Percentiles rank a stretch among this genome's conserved stretches.
Evolutionary conservation across 2,113 vertebrate species (phyloP).

Genomic region (Vimba vimba): DNA sequence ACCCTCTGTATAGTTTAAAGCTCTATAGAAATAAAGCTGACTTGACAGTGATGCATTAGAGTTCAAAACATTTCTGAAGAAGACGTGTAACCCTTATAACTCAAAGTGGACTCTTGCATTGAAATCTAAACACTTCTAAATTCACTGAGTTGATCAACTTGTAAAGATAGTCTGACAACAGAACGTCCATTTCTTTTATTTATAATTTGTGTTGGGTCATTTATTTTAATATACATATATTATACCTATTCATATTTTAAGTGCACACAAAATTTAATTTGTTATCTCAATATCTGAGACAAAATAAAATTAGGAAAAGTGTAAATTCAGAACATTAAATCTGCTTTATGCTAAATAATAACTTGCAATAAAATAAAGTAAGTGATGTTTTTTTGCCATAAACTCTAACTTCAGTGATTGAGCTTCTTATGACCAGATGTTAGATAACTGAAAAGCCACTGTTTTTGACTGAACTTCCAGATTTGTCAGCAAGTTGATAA

Average conservation of each 20-base stretch:
- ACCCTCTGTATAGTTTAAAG: not conserved
- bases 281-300: not conserved
- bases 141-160: not conserved
- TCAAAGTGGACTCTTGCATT: not conserved
- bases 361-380: too few species aligned
- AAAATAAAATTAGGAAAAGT: not conserved
- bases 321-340: not conserved
- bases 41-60: not conserved
- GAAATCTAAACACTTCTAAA: not conserved
- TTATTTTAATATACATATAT: not conserved
- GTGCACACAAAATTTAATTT: not conserved
- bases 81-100: not conserved
- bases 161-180: not conserved
- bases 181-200: not conserved
- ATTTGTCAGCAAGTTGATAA: too few species aligned
- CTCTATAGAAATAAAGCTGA: not conserved
- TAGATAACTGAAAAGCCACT: not conserved
- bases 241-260: not conserved
- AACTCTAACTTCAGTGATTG: not conserved
- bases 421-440: not conserved
- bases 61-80: not conserved
- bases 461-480: too few species aligned
- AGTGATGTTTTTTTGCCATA: not conserved
- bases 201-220: not conserved
- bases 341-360: not conserved